A percentile compares a stretch with the other conserved stretches of the same genome.
Evolutionary conservation across 2,797 vertebrate species (phyloP).

Genomic region (Sphenopsis melanotis): DNA sequence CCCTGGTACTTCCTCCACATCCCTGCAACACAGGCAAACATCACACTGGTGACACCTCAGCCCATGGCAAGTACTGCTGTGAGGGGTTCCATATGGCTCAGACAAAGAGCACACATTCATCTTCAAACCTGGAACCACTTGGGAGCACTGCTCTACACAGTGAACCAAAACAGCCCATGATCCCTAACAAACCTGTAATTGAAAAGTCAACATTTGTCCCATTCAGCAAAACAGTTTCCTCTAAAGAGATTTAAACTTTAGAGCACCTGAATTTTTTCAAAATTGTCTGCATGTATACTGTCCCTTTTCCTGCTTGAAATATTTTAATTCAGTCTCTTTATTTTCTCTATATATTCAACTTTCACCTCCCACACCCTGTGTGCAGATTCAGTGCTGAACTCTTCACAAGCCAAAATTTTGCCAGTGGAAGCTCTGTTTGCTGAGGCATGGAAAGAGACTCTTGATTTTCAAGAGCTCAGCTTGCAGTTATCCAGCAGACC

Average conservation of each 20-base stretch:
- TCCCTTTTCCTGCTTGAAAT: not conserved
- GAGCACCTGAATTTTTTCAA: not conserved
- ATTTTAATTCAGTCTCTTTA: not conserved
- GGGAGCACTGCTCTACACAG: constrained; percentile 19
- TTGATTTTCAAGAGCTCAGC: not conserved
- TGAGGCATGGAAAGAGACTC: not conserved
- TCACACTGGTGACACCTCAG: not conserved
- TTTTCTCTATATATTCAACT: not conserved
- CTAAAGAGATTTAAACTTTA: constrained; percentile 14
- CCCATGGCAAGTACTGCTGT: not conserved
- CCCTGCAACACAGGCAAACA: not conserved
- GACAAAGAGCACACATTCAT: constrained; percentile 24
- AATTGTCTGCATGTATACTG: not conserved
- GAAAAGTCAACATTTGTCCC: constrained; percentile 34
- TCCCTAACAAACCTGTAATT: constrained; percentile 27
- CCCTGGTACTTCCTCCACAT: not conserved
- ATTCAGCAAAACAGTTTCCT: not conserved
- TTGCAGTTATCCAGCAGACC: not conserved
- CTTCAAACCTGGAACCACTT: constrained; percentile 13
- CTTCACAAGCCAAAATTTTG: not conserved
- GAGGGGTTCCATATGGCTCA: not conserved
- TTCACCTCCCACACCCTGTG: not conserved
- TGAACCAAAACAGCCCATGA: constrained; percentile 34
- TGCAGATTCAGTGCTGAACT: not conserved
- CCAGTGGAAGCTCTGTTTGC: not conserved